These are phyloP conservation scores for Minunthozetes semirufus DNA, from an alignment of 2,888 invertebrate genomes.

Conservation along the genomic window DNA sequence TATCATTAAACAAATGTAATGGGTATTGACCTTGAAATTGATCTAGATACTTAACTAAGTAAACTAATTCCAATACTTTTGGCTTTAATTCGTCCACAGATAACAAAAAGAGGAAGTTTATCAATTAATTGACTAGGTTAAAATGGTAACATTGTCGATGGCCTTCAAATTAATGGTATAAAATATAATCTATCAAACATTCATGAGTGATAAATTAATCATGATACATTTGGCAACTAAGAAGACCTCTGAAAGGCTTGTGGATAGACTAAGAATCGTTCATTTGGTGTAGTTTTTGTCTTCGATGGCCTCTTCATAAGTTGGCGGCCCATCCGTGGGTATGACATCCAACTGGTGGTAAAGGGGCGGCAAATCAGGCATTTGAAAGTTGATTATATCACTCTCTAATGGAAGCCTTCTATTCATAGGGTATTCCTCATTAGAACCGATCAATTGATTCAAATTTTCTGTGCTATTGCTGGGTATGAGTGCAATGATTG, in stretches of 20 bases:
- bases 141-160: too few relatives aligned
- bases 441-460: neutral
- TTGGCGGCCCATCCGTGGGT: neutral
- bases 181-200: too few relatives aligned
- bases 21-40: too few relatives aligned
- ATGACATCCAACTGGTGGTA: conserved; percentile 23
- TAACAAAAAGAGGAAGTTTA: too few relatives aligned
- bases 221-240: too few relatives aligned
- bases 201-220: too few relatives aligned
- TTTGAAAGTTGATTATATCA: neutral
- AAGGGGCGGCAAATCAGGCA: conserved; percentile 8
- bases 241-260: neutral
- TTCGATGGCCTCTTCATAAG: conserved; percentile 22
- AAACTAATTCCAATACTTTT: too few relatives aligned
- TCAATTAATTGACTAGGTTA: too few relatives aligned
- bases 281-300: neutral
- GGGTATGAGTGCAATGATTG: neutral
- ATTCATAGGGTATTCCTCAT: neutral
- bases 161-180: too few relatives aligned
- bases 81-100: too few relatives aligned
- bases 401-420: neutral
- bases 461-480: neutral
- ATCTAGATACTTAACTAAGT: too few relatives aligned
- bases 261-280: neutral
- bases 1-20: too few relatives aligned